Evolutionary conservation across 1,140 invertebrate genomes (phyloP).

Genomic region (Mycetomoellerius zeteki): DNA sequence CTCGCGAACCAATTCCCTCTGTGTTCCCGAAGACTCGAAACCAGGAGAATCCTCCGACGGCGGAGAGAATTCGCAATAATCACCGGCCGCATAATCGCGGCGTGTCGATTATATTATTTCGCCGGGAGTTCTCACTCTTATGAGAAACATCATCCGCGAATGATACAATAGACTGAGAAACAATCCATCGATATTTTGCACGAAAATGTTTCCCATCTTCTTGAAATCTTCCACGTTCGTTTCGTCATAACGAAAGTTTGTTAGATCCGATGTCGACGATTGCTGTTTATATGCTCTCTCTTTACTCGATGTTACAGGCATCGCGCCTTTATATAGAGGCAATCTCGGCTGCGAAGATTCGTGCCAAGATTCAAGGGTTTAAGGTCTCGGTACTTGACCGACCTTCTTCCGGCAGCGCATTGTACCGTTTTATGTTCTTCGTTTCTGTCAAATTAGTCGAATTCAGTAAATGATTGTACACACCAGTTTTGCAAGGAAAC

Average conservation of each 20-base stretch:
- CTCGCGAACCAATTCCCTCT: slow-evolving; percentile 60
- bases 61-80: slow-evolving; percentile 35
- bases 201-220: background rate
- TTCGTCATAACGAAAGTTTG: slow-evolving; percentile 32
- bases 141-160: background rate
- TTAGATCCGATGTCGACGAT: background rate
- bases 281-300: slow-evolving; percentile 49
- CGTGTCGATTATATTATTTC: slow-evolving; percentile 39
- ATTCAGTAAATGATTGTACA: background rate
- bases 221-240: background rate
- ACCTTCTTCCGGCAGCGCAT: slow-evolving; percentile 22
- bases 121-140: background rate
- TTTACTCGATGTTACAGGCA: slow-evolving; percentile 34
- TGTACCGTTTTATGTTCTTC: slow-evolving; percentile 10
- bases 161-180: background rate
- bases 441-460: slow-evolving; percentile 30
- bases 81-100: slow-evolving; percentile 45
- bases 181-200: background rate
- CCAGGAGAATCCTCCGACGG: slow-evolving; percentile 58
- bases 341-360: slow-evolving; percentile 42
- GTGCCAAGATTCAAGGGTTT: slow-evolving; percentile 54
- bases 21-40: slow-evolving; percentile 61
- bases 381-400: slow-evolving; percentile 42
- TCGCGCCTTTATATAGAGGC: slow-evolving; percentile 23
- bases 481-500: background rate